A percentile compares a stretch with the other conserved stretches of the same genome.
Evolutionary conservation across 2,888 invertebrate genomes (phyloP).

Genomic region (Mylabris sibirica): DNA sequence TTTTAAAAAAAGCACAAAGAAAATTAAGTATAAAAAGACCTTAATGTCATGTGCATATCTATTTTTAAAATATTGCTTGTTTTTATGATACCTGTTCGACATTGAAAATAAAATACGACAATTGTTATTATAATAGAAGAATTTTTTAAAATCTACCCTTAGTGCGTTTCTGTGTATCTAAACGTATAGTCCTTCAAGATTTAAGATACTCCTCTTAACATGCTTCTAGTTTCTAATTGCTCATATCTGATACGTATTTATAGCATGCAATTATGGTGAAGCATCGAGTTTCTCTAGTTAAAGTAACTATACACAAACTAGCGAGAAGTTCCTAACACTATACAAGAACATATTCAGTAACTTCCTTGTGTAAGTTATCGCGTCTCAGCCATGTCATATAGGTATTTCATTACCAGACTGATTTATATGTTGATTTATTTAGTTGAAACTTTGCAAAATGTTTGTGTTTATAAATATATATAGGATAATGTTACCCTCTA

Average conservation of each 20-base stretch:
- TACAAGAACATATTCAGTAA: conserved; percentile 52
- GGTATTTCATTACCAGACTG: conserved; percentile 61
- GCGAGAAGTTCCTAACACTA: conserved; percentile 47
- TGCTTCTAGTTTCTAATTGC: conserved; percentile 57
- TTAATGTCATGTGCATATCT: conserved; percentile 31
- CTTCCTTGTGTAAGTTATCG: conserved; percentile 53
- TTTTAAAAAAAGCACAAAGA: conserved; percentile 43
- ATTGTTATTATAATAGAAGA: background rate
- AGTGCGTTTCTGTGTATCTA: background rate
- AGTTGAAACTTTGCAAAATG: conserved; percentile 51
- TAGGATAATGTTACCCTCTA: conserved; percentile 42
- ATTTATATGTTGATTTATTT: conserved; percentile 58
- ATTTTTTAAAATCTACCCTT: background rate
- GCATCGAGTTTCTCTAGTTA: conserved; percentile 54
- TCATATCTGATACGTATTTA: conserved; percentile 62
- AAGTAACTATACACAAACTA: conserved; percentile 37
- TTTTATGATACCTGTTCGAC: conserved; percentile 19
- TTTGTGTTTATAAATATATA: conserved; percentile 23
- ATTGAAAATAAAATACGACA: background rate
- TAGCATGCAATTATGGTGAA: conserved; percentile 59
- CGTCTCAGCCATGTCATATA: conserved; percentile 57
- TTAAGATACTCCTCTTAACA: conserved; percentile 22
- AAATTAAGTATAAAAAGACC: conserved; percentile 37
- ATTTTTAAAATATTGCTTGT: conserved; percentile 23
- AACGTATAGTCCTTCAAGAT: background rate